These are phyloP conservation scores for Sycophaga agraensis DNA, from an alignment of 1,140 invertebrate genomes.

Conservation along the genomic window DNA sequence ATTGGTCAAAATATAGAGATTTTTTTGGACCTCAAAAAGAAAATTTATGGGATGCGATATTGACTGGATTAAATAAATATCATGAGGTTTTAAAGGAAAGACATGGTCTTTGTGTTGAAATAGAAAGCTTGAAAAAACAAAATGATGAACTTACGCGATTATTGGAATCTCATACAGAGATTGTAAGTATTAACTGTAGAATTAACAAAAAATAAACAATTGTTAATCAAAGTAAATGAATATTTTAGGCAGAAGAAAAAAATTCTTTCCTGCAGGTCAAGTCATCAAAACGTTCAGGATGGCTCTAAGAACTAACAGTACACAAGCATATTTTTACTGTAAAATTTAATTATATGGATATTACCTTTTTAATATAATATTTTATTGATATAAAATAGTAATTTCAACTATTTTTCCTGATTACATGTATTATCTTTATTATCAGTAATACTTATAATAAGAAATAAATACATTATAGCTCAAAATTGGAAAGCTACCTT, in stretches of 20 bases:
- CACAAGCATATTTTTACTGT: too few relatives aligned
- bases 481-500: too few relatives aligned
- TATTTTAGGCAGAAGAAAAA: constrained; percentile 25
- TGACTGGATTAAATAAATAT: constrained; percentile 61
- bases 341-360: background rate
- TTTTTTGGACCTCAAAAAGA: constrained; percentile 55
- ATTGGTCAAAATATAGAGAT: constrained; percentile 56
- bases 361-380: background rate
- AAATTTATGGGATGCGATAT: constrained; percentile 60
- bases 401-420: background rate
- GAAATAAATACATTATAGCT: background rate
- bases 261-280: background rate
- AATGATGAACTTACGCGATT: constrained; percentile 60
- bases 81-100: constrained; percentile 59
- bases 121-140: constrained; percentile 55
- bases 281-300: background rate
- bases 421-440: background rate
- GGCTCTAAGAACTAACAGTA: too few relatives aligned
- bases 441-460: constrained; percentile 13
- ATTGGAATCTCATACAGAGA: constrained; percentile 42
- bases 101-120: constrained; percentile 55
- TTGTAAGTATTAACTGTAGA: constrained; percentile 29
- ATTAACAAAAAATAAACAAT: constrained; percentile 21
- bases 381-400: background rate
- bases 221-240: background rate